Percentiles rank a stretch among this genome's conserved stretches.
phyloP scores from a whole-genome alignment of 2,113 vertebrate genomes.

The Mastomys natalensis region DNA sequence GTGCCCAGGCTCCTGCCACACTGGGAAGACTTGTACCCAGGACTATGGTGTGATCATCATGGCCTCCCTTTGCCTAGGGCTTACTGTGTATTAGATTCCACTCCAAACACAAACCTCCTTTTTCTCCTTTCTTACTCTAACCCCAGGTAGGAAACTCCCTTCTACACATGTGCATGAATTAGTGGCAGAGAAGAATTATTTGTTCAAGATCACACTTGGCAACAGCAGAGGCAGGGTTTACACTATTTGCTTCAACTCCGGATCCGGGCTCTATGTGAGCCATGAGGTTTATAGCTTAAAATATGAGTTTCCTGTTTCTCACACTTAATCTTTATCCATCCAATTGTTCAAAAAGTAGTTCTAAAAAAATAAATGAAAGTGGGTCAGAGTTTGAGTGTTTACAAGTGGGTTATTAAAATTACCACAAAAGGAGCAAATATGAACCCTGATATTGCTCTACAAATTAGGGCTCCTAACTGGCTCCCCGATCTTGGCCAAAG shows the following conservation, averaged over 20 bases:
- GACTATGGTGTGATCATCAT: background rate
- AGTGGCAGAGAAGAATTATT: background rate
- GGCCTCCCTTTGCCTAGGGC: background rate
- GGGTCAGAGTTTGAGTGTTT: background rate
- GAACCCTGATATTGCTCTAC: background rate
- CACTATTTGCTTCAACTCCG: background rate
- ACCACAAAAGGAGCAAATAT: background rate
- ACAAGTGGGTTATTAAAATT: slow-evolving; percentile 4
- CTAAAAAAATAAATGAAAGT: slow-evolving; percentile 3
- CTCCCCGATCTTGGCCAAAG: background rate
- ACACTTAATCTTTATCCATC: background rate
- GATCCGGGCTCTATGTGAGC: background rate
- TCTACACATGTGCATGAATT: background rate
- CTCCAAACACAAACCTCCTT: background rate
- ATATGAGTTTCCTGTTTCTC: background rate
- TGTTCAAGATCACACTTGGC: slow-evolving; percentile 47
- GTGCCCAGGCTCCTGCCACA: background rate
- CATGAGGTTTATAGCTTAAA: background rate
- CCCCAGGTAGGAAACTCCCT: background rate
- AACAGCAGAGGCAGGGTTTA: slow-evolving; percentile 15
- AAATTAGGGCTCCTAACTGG: background rate
- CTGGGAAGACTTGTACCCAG: background rate
- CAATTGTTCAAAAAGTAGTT: background rate
- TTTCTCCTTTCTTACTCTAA: slow-evolving; percentile 6
- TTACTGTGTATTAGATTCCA: background rate